Conservation (phyloP, 2,888 invertebrate genomes). For the Pantelozetes paolii region DNA sequence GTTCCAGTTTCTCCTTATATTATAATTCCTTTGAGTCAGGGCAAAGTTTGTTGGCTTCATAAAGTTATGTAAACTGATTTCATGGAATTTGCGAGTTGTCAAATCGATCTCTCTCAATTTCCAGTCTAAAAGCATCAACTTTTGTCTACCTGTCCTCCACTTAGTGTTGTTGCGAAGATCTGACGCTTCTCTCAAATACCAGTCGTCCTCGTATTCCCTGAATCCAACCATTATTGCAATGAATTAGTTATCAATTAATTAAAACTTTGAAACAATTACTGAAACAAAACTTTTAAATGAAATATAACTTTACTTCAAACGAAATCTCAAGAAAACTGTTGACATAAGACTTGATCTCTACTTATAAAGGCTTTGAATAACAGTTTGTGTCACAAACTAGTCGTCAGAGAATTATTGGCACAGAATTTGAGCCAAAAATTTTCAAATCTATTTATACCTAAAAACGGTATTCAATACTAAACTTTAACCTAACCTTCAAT, state of each 20-base stretch:
- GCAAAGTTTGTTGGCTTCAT: neutral
- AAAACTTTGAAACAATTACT: no score
- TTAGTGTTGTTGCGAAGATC: neutral
- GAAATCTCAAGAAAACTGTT: constrained; percentile 36
- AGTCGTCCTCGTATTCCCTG: neutral
- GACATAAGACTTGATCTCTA: no score
- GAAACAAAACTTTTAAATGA: no score
- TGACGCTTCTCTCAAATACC: neutral
- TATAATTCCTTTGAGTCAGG: neutral
- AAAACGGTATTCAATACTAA: no score
- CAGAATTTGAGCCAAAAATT: no score
- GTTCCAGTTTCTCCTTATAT: neutral
- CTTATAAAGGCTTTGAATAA: no score
- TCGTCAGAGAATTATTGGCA: no score
- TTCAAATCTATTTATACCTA: no score
- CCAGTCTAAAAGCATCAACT: neutral
- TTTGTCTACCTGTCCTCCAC: neutral
- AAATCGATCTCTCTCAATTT: neutral
- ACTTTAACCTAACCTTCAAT: no score
- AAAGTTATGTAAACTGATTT: constrained; percentile 4
- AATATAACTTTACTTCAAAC: no score
- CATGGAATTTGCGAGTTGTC: neutral
- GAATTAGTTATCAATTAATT: no score
- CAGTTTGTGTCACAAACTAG: no score
- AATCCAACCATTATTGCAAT: constrained; percentile 12